phyloP scores from a whole-genome alignment of 2,113 vertebrate species.

The Loxodonta africana region DNA sequence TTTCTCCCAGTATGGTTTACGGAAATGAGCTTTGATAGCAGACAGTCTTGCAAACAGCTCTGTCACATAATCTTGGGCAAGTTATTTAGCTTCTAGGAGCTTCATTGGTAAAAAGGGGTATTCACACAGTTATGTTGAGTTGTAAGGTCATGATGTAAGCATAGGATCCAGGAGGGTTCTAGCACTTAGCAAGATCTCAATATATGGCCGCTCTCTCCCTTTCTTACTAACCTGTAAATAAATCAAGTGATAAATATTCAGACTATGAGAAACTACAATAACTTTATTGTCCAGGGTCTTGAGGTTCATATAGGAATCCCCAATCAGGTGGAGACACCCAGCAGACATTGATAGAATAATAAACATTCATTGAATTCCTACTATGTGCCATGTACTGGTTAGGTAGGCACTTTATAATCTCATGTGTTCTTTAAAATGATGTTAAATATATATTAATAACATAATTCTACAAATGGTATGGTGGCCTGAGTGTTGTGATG shows the following conservation, averaged over 20 bases:
- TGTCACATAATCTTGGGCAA: not conserved
- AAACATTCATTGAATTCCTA: not conserved
- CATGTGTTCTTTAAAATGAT: not conserved
- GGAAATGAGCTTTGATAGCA: not conserved
- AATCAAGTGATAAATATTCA: not conserved
- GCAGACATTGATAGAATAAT: not conserved
- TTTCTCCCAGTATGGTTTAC: not conserved
- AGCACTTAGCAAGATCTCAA: not conserved
- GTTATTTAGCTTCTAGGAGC: not conserved
- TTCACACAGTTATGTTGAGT: not conserved
- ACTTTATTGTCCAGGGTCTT: not conserved
- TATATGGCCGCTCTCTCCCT: not conserved
- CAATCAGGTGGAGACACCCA: too few species aligned
- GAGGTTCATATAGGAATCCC: not conserved
- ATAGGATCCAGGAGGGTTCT: not conserved
- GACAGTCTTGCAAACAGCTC: not conserved
- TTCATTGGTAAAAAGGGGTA: not conserved
- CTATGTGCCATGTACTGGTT: not conserved
- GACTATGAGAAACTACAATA: not conserved
- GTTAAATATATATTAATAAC: not conserved
- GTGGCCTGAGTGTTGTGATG: not conserved
- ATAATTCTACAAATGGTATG: not conserved
- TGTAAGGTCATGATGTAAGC: not conserved
- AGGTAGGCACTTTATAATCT: not conserved
- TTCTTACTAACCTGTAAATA: not conserved